Evolutionary conservation across 2,113 vertebrate species (phyloP).

Genomic region (Oxyura jamaicensis): DNA sequence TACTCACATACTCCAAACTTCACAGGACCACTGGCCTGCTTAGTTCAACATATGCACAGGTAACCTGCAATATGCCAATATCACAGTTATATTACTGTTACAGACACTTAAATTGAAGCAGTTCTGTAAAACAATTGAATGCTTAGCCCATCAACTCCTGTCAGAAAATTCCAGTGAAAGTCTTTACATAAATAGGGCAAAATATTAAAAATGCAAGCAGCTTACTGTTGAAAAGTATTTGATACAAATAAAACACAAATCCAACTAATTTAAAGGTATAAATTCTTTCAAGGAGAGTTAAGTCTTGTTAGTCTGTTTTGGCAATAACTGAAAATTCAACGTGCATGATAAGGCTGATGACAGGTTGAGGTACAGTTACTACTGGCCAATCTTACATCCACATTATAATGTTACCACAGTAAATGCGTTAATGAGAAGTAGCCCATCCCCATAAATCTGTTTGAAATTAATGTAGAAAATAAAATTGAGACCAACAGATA

Average conservation of each 20-base stretch:
- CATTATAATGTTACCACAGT: not conserved
- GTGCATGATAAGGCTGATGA: not conserved
- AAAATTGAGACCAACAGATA: not conserved
- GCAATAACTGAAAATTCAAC: accelerated
- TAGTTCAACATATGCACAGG: not conserved
- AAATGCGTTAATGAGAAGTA: not conserved
- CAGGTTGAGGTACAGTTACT: not conserved
- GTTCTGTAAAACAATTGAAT: not conserved
- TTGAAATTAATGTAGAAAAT: not conserved
- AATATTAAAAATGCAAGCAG: not conserved
- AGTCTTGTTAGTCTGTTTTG: not conserved
- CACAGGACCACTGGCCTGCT: not conserved
- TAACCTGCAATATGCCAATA: not conserved
- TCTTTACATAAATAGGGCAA: not conserved
- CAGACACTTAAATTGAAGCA: not conserved
- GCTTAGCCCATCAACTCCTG: not conserved
- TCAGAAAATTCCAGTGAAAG: not conserved
- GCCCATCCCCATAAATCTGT: not conserved
- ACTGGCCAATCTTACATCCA: not conserved
- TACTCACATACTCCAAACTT: not conserved
- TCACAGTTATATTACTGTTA: accelerated
- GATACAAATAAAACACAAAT: not conserved
- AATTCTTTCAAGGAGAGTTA: not conserved
- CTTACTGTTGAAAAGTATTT: not conserved
- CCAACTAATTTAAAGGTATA: not conserved